Evolutionary conservation across 2,888 invertebrate genomes (phyloP).

Genomic region (Drosophila subquinaria): DNA sequence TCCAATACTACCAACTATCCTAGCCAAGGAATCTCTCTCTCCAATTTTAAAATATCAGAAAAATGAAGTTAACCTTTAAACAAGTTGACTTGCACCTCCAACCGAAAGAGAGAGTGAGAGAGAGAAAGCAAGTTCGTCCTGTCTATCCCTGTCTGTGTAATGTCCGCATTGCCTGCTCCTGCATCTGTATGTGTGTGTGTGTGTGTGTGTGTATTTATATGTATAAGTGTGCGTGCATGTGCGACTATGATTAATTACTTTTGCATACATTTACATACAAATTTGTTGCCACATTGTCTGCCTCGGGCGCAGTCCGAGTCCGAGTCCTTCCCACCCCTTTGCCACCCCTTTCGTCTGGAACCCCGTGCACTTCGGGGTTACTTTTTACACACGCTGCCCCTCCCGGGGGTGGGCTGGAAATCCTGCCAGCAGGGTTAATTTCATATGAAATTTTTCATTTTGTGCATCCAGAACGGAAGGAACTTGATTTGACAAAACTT

Average conservation of each 20-base stretch:
- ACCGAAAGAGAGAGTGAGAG: slow-evolving; percentile 1
- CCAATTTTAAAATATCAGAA: slow-evolving; percentile 53
- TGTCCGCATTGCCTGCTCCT: slow-evolving; percentile 59
- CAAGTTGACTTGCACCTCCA: slow-evolving; percentile 67
- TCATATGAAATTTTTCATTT: slow-evolving; percentile 79
- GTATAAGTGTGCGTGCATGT: slow-evolving; percentile 68
- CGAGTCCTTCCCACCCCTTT: neutral
- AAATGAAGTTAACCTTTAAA: slow-evolving; percentile 77
- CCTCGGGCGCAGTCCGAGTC: slow-evolving; percentile 52
- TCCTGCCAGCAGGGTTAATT: slow-evolving; percentile 76
- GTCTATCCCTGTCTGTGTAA: slow-evolving; percentile 45
- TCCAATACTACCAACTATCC: neutral
- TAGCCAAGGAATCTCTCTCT: neutral
- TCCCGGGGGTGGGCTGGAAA: slow-evolving; percentile 41
- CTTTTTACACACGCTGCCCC: slow-evolving; percentile 60
- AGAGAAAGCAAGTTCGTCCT: slow-evolving; percentile 31
- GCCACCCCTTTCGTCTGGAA: slow-evolving; percentile 7
- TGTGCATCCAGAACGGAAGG: slow-evolving; percentile 71
- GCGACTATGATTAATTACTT: slow-evolving; percentile 81
- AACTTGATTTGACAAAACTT: slow-evolving; percentile 78
- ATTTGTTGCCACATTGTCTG: slow-evolving; percentile 82
- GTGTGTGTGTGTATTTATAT: slow-evolving; percentile 28
- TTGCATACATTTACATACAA: slow-evolving; percentile 82
- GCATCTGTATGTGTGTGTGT: slow-evolving; percentile 30
- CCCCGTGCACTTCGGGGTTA: slow-evolving; percentile 42